These are phyloP conservation scores for Drosophila stalkeri DNA, from an alignment of 2,888 invertebrate species.

Conservation along the genomic window DNA sequence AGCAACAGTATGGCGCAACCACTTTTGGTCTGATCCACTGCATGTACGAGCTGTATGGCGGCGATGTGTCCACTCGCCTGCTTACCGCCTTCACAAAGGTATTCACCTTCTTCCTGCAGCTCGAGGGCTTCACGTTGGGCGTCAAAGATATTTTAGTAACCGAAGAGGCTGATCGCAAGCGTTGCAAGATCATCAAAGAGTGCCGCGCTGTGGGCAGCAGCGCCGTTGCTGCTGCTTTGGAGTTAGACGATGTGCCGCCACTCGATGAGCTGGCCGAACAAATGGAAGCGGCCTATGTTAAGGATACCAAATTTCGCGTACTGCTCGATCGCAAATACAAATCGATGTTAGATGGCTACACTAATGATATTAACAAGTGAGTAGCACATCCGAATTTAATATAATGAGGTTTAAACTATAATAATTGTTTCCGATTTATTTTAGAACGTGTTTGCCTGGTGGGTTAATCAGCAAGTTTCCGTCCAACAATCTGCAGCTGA, in stretches of 20 bases:
- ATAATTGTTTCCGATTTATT: constrained; percentile 1
- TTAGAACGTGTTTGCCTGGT: constrained; percentile 91
- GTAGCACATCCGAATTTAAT: constrained; percentile 19
- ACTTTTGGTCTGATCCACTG: constrained; percentile 97
- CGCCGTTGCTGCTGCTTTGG: constrained; percentile 90
- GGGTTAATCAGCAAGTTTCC: constrained; percentile 96
- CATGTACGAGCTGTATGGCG: constrained; percentile 97
- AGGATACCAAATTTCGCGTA: constrained; percentile 91
- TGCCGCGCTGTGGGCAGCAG: constrained; percentile 88
- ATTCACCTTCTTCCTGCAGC: constrained; percentile 95
- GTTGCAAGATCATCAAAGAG: constrained; percentile 89
- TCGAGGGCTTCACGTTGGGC: constrained; percentile 97
- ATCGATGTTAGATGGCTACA: constrained; percentile 91
- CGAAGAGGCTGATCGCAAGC: constrained; percentile 89
- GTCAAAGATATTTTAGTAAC: constrained; percentile 96
- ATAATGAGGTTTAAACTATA: neutral
- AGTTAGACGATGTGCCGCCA: constrained; percentile 87
- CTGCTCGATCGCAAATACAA: constrained; percentile 94
- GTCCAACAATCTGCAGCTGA: constrained; percentile 97
- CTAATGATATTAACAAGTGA: constrained; percentile 95
- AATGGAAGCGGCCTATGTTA: constrained; percentile 89
- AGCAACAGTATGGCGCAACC: constrained; percentile 98
- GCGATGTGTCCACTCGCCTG: constrained; percentile 91
- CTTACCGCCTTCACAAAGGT: constrained; percentile 96
- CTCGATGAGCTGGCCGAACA: constrained; percentile 88